phyloP scores from a whole-genome alignment of 2,797 vertebrate species.

The Oreochromis grahami region DNA sequence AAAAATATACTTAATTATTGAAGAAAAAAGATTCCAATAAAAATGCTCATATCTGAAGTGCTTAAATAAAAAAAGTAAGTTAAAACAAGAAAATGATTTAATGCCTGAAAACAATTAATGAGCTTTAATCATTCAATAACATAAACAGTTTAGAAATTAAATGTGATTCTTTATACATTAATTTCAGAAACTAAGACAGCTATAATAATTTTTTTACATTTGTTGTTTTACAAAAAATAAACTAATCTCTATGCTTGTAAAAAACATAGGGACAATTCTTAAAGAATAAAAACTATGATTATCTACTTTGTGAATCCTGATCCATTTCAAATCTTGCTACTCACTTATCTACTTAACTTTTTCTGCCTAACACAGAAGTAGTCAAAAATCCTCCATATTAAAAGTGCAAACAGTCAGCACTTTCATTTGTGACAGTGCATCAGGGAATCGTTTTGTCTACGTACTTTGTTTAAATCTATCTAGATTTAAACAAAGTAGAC shows the following conservation, averaged over 20 bases:
- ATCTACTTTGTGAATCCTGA: neutral
- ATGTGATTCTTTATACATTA: neutral
- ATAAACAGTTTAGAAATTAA: neutral
- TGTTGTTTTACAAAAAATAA: neutral
- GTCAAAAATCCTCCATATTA: neutral
- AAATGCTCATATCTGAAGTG: neutral
- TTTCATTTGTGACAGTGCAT: neutral
- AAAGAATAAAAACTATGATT: neutral
- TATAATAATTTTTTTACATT: neutral
- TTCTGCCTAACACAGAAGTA: neutral
- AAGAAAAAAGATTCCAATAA: neutral
- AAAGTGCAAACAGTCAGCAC: neutral
- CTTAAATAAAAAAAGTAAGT: neutral
- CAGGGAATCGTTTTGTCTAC: neutral
- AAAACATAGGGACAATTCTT: neutral
- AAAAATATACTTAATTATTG: neutral
- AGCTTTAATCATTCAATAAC: neutral
- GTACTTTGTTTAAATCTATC: neutral
- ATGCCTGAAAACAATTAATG: conserved; percentile 24
- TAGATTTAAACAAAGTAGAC: too few relatives aligned
- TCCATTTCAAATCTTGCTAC: neutral
- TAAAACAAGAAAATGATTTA: neutral
- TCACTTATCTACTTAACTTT: neutral
- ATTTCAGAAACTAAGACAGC: neutral
- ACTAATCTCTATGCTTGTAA: neutral